These are phyloP conservation scores for Calycopis cecrops DNA, from an alignment of 1,140 invertebrate species.

Conservation along the genomic window DNA sequence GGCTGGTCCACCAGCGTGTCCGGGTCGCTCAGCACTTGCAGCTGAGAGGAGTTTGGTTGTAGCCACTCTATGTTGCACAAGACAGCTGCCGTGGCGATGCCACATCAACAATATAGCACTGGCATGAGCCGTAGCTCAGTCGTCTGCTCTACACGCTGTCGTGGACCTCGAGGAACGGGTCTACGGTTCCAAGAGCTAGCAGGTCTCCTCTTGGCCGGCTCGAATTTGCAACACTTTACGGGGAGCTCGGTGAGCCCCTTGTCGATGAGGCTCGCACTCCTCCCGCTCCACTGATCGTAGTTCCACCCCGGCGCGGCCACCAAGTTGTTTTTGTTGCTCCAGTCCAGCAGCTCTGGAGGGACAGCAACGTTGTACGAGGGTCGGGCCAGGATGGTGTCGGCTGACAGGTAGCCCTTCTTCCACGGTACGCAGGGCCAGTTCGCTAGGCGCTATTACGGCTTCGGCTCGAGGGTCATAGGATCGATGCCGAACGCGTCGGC, in stretches of 20 bases:
- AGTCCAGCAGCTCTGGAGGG: conserved; percentile 60
- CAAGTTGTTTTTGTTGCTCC: conserved; percentile 52
- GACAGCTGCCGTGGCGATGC: conserved; percentile 42
- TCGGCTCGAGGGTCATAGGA: conserved; percentile 9
- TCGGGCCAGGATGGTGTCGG: conserved; percentile 55
- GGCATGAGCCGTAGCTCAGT: conserved; percentile 23
- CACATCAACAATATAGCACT: conserved; percentile 31
- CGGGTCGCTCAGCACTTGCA: conserved; percentile 51
- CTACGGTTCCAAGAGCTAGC: conserved; percentile 41
- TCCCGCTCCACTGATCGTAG: conserved; percentile 62
- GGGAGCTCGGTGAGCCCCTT: conserved; percentile 32
- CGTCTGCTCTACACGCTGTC: conserved; percentile 35
- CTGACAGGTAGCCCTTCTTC: conserved; percentile 43
- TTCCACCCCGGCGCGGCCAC: conserved; percentile 51
- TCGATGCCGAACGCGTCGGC: conserved; percentile 42
- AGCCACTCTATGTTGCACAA: conserved; percentile 24
- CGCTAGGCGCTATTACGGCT: too few species aligned
- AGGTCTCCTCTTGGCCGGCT: conserved; percentile 48
- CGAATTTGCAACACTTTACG: conserved; percentile 55
- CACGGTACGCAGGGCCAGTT: conserved; percentile 58
- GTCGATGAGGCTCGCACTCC: conserved; percentile 39
- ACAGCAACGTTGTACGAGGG: conserved; percentile 47
- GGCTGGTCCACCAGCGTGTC: conserved; percentile 49
- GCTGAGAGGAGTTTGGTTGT: conserved; percentile 30
- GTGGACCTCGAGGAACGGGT: conserved; percentile 39